phyloP scores from a whole-genome alignment of 2,797 vertebrate species.

The Spheniscus humboldti region DNA sequence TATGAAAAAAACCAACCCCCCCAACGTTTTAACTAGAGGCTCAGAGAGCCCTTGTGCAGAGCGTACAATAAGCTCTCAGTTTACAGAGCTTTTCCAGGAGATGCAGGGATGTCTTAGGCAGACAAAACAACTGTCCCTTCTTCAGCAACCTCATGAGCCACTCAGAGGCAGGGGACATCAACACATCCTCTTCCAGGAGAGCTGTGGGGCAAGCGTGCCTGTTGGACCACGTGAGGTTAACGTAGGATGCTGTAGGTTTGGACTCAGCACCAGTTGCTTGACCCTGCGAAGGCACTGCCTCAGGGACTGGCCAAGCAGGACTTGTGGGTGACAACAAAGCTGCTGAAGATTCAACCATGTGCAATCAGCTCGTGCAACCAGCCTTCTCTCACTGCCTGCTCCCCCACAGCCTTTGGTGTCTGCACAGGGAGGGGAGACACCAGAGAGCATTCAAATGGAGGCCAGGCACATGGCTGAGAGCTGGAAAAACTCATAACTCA shows the following conservation, averaged over 20 bases:
- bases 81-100: background rate
- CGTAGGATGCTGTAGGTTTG: background rate
- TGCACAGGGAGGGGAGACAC: background rate
- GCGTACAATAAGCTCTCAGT: background rate
- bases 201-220: background rate
- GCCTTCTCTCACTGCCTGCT: background rate
- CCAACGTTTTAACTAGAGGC: background rate
- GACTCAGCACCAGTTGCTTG: background rate
- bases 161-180: background rate
- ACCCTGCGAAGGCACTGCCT: background rate
- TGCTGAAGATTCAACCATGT: background rate
- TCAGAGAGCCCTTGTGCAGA: background rate
- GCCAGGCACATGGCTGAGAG: background rate
- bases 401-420: background rate
- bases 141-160: background rate
- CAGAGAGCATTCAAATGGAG: background rate
- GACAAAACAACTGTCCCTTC: background rate
- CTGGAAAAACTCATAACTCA: background rate
- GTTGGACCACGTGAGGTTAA: background rate
- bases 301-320: background rate
- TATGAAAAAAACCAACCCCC: accelerated
- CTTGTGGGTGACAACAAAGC: background rate
- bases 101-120: too few relatives aligned
- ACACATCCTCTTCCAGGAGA: background rate
- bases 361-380: background rate